Evolutionary conservation across 2,113 vertebrate genomes (phyloP).

Genomic region (Melanerpes formicivorus): DNA sequence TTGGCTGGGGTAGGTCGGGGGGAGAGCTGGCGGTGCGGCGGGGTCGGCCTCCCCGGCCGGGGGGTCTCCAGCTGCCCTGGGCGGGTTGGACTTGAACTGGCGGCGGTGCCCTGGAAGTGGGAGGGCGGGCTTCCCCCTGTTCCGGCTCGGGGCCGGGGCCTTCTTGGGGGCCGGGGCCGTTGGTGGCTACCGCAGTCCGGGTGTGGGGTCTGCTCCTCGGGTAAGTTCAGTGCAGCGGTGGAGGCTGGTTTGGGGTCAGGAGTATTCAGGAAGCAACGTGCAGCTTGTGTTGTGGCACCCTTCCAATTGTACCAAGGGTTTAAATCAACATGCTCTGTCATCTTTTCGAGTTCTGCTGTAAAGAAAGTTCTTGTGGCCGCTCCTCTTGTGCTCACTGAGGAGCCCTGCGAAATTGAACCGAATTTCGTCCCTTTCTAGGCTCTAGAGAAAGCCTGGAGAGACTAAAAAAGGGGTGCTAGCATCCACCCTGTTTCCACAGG

Average conservation of each 20-base stretch:
- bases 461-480: neutral
- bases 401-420: neutral
- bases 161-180: neutral
- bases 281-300: neutral
- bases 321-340: fast-evolving
- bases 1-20: neutral
- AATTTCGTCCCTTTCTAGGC: neutral
- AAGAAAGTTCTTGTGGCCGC: neutral
- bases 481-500: neutral
- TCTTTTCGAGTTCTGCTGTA: fast-evolving
- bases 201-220: neutral
- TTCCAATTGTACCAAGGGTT: fast-evolving
- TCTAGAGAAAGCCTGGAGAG: neutral
- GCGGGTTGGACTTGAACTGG: fast-evolving
- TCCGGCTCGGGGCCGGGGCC: neutral
- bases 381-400: neutral
- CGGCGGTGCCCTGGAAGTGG: neutral
- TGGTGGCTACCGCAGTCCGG: neutral
- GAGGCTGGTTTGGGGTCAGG: neutral
- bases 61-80: neutral
- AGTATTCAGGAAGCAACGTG: fast-evolving
- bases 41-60: neutral
- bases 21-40: neutral
- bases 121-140: neutral
- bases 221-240: fast-evolving